Evolutionary conservation across 2,888 invertebrate species (phyloP).

Genomic region (Acanthococcus lagerstroemiae): DNA sequence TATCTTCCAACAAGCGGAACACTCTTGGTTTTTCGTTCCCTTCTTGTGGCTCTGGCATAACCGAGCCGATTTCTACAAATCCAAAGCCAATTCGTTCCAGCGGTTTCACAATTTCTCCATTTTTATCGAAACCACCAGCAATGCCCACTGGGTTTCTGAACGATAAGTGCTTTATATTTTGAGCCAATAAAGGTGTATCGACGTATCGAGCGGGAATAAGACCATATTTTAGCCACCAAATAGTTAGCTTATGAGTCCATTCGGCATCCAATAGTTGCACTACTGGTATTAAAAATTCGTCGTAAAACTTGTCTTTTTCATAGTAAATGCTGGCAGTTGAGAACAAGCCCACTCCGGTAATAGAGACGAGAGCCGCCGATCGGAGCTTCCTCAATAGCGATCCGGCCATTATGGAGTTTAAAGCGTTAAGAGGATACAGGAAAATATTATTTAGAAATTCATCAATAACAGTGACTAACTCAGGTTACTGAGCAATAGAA

Average conservation of each 20-base stretch:
- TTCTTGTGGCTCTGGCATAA: slow-evolving; percentile 84
- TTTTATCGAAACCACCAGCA: slow-evolving; percentile 97
- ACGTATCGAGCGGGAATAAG: slow-evolving; percentile 53
- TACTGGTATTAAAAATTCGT: slow-evolving; percentile 59
- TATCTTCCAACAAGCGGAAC: slow-evolving; percentile 73
- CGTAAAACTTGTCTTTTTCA: slow-evolving; percentile 58
- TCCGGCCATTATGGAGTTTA: no score
- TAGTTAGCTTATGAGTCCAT: slow-evolving; percentile 66
- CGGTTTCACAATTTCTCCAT: slow-evolving; percentile 80
- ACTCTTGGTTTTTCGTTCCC: slow-evolving; percentile 91
- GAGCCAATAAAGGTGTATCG: slow-evolving; percentile 47
- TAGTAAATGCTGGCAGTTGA: neutral
- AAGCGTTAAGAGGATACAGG: no score
- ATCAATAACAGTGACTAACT: no score
- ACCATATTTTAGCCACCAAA: slow-evolving; percentile 64
- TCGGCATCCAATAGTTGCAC: slow-evolving; percentile 67
- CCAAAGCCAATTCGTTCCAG: slow-evolving; percentile 81
- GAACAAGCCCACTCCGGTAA: neutral
- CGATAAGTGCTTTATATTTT: slow-evolving; percentile 52
- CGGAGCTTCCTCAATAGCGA: no score
- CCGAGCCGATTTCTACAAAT: slow-evolving; percentile 90
- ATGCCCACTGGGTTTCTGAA: slow-evolving; percentile 90
- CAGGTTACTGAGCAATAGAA: no score
- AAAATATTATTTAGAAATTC: no score
- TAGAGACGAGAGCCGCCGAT: neutral